Evolutionary conservation across 2,888 invertebrate genomes (phyloP), one percentile per base, ranked within the genome.

Genomic region (Spisula subtruncata): DNA sequence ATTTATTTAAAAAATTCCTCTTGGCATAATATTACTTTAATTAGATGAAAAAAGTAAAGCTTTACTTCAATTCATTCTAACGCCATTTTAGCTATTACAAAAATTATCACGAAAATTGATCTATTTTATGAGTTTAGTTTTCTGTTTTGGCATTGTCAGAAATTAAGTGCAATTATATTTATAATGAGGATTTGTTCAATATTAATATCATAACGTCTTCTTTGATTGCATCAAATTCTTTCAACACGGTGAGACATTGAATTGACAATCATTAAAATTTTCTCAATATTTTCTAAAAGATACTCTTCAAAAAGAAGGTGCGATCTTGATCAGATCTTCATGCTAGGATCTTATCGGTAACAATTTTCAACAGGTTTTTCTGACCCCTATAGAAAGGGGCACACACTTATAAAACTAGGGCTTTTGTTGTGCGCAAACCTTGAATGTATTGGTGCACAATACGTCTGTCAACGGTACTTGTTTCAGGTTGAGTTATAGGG

Each of bases 391-490:
- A 85, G 79, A 82, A 80, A 46, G 35, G 83, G 81, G 83, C 85
- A 82, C 85, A 87, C 87, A 89, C 87, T 66, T 85, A 60, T 87
- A 87, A 87, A 89, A 85, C 89, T 71, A 48, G 83, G 46, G 25
- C 81, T 54, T 87, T 91, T 91, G 91, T 91, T 46, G 54, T 32
- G 10, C 54, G 51, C 51, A 56, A 79, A 85, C 89, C 83, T 54
- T 35, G 66, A 41, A 56, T 60, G 54, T 16, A 32, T 56, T 51
- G 29, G 16, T 12, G 35, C 84, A 88, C 90, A 90, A 90, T 84
- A 51, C 56, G 71, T 71, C 83, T 90, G 90, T 90, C 90, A 90
- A 54, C 87, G 48, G 51, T 56, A 20, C 86, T 75, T 75, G 83
- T 83, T 87, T 20, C 75, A 6, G 1, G 29, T 35, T 87, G 87